Evolutionary conservation across 2,797 vertebrate genomes (phyloP).

Genomic region (Sebastes itinus): DNA sequence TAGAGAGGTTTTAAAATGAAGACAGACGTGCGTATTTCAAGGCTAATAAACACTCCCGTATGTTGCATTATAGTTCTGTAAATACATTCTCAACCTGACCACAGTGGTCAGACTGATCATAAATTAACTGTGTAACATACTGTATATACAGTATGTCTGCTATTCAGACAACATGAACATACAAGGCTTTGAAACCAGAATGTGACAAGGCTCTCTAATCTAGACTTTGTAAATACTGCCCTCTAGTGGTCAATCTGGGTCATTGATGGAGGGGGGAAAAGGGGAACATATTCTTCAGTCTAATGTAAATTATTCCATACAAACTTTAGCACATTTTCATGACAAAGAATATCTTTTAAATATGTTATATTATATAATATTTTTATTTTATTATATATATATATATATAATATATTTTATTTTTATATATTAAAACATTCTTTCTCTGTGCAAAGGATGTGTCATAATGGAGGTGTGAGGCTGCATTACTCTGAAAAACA

Average conservation of each 20-base stretch:
- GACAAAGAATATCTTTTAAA: neutral
- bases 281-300: neutral
- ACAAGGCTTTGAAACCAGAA: neutral
- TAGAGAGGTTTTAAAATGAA: neutral
- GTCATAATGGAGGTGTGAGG: neutral
- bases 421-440: neutral
- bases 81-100: neutral
- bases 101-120: neutral
- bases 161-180: neutral
- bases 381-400: no score
- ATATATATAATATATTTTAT: no score
- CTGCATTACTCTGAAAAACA: neutral
- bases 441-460: neutral
- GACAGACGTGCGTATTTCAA: neutral
- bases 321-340: neutral
- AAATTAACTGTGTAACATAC: neutral
- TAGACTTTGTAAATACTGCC: constrained; percentile 71
- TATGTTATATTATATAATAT: no score
- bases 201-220: neutral
- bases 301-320: neutral
- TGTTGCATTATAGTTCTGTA: neutral
- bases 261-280: neutral
- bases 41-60: neutral
- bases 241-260: constrained; percentile 66
- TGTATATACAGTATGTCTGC: neutral